phyloP scores from a whole-genome alignment of 2,888 invertebrate species.

The Acronicta aceris region DNA sequence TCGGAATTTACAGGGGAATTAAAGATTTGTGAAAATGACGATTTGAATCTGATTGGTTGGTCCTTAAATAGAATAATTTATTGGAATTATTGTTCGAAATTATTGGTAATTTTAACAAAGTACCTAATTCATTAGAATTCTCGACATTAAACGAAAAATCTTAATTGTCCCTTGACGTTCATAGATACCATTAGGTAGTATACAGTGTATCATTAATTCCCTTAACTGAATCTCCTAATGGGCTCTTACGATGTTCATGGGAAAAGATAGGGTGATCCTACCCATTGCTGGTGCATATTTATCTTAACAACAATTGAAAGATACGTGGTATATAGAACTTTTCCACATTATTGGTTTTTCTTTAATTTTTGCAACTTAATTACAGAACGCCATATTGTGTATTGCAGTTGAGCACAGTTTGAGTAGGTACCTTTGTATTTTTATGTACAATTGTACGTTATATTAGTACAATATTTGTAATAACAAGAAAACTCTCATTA shows the following conservation, averaged over 20 bases:
- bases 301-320: constrained; percentile 7
- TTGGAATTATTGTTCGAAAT: constrained; percentile 44
- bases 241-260: constrained; percentile 27
- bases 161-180: constrained; percentile 16
- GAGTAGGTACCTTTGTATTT: no score
- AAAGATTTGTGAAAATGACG: constrained; percentile 63
- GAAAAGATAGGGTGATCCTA: constrained; percentile 30
- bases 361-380: no score
- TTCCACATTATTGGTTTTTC: no score
- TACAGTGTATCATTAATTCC: constrained; percentile 39
- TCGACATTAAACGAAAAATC: constrained; percentile 21
- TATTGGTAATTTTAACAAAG: constrained; percentile 27
- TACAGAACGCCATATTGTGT: no score
- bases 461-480: no score
- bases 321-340: neutral
- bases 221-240: constrained; percentile 40
- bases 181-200: constrained; percentile 21
- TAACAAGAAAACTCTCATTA: no score
- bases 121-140: constrained; percentile 34
- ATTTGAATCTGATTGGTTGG: constrained; percentile 37
- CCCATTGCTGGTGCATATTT: constrained; percentile 9
- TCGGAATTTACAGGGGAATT: constrained; percentile 78
- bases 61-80: constrained; percentile 18
- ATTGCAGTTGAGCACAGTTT: no score
- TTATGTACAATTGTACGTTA: no score